Conservation (phyloP, 2,888 invertebrate species). For the Thymelicus acteon region DNA sequence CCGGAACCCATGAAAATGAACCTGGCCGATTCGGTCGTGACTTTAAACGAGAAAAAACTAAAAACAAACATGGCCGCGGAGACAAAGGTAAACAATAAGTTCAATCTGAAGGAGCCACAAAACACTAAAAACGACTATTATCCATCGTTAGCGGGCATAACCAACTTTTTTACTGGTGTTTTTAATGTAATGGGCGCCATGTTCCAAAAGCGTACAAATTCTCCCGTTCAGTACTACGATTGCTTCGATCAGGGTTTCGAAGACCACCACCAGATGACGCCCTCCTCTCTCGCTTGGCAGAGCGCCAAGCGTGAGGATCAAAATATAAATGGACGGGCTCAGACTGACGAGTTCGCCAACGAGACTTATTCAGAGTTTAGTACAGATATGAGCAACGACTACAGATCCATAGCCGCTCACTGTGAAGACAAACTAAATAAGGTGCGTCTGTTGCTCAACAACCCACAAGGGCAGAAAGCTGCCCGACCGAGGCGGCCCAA, state of each 20-base stretch:
- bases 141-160: conserved; percentile 58
- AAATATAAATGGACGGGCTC: conserved; percentile 67
- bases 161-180: conserved; percentile 67
- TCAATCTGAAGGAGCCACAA: conserved; percentile 37
- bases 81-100: conserved; percentile 38
- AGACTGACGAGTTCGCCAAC: conserved; percentile 46
- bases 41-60: conserved; percentile 45
- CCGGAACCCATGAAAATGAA: conserved; percentile 73
- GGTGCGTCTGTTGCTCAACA: conserved; percentile 59
- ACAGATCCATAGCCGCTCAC: conserved; percentile 57
- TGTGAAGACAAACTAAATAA: conserved; percentile 69
- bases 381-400: conserved; percentile 62
- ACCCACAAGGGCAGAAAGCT: conserved; percentile 45
- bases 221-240: conserved; percentile 59
- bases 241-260: conserved; percentile 53
- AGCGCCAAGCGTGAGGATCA: conserved; percentile 62
- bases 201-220: conserved; percentile 60
- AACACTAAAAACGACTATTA: conserved; percentile 50
- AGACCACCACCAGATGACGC: conserved; percentile 54
- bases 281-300: conserved; percentile 58
- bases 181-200: conserved; percentile 67
- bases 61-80: conserved; percentile 41
- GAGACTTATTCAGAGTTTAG: conserved; percentile 50
- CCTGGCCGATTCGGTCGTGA: conserved; percentile 68
- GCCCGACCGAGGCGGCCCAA: conserved; percentile 53